These are phyloP conservation scores for Schizopygopsis malacanthus DNA, from an alignment of 2,797 vertebrate genomes.

Conservation along the genomic window DNA sequence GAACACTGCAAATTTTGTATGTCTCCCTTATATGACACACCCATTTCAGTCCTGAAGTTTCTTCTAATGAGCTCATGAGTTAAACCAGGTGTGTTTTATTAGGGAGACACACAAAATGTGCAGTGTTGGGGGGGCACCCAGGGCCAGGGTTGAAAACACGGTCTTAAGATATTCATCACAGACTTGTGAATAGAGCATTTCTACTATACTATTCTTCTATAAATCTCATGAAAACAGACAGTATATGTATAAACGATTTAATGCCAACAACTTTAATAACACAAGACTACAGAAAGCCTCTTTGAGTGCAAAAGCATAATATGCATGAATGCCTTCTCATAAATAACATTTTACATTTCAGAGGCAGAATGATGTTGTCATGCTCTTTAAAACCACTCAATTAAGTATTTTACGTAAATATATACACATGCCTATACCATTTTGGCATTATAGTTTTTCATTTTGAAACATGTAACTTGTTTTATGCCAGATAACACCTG, in stretches of 20 bases:
- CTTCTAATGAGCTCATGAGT: no score
- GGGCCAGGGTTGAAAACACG: no score
- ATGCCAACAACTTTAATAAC: conserved; percentile 27
- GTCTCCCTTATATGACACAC: no score
- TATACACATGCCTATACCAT: conserved; percentile 22
- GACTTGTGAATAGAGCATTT: not conserved
- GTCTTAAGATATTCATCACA: no score
- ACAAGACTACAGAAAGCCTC: not conserved
- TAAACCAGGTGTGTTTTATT: no score
- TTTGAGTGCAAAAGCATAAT: not conserved
- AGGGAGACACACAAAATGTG: no score
- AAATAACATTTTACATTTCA: conserved; percentile 30
- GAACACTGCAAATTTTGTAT: no score
- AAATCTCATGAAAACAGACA: not conserved
- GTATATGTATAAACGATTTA: conserved; percentile 16
- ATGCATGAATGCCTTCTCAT: not conserved
- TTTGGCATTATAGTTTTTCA: not conserved
- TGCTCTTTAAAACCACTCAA: not conserved
- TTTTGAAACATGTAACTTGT: not conserved
- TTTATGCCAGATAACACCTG: not conserved
- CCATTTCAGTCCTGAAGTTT: no score
- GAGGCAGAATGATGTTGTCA: not conserved
- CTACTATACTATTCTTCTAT: not conserved
- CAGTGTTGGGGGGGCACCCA: no score
- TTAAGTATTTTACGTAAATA: not conserved